These are phyloP conservation scores for Dolichopus griseipennis DNA, from an alignment of 2,888 invertebrate species.

Conservation along the genomic window DNA sequence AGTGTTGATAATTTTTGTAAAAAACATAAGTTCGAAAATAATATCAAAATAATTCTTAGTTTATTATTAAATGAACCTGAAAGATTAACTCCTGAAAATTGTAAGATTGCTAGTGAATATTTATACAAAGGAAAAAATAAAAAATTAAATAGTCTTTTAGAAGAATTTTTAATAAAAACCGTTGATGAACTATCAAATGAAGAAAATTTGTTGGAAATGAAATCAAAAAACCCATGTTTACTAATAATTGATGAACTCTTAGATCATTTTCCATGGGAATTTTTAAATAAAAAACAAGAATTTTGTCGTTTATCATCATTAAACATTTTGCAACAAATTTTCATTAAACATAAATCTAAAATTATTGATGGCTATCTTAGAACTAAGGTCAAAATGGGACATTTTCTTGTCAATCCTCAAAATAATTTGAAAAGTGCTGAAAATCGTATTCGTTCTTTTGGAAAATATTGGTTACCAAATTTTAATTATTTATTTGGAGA, in stretches of 20 bases:
- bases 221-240: conserved; percentile 12
- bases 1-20: conserved; percentile 12
- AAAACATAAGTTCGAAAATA: conserved; percentile 1
- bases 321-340: conserved; percentile 15
- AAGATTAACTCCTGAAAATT: conserved; percentile 2
- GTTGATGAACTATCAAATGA: not conserved
- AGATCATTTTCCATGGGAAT: conserved; percentile 21
- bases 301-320: conserved; percentile 19
- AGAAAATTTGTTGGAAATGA: not conserved
- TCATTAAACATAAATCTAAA: conserved; percentile 11
- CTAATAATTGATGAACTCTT: conserved; percentile 19
- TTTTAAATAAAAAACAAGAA: conserved; percentile 18
- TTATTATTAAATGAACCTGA: conserved; percentile 9
- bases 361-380: conserved; percentile 18
- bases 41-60: not conserved
- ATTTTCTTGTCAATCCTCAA: conserved; percentile 19
- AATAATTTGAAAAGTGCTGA: conserved; percentile 37
- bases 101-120: not conserved
- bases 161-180: not conserved
- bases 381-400: conserved; percentile 5
- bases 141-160: not conserved
- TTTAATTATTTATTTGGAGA: conserved; percentile 39
- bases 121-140: not conserved
- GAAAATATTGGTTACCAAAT: conserved; percentile 38
- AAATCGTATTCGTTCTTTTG: conserved; percentile 35